Conservation (phyloP, 1,140 invertebrate genomes). For the Macrobrachium rosenbergii region DNA sequence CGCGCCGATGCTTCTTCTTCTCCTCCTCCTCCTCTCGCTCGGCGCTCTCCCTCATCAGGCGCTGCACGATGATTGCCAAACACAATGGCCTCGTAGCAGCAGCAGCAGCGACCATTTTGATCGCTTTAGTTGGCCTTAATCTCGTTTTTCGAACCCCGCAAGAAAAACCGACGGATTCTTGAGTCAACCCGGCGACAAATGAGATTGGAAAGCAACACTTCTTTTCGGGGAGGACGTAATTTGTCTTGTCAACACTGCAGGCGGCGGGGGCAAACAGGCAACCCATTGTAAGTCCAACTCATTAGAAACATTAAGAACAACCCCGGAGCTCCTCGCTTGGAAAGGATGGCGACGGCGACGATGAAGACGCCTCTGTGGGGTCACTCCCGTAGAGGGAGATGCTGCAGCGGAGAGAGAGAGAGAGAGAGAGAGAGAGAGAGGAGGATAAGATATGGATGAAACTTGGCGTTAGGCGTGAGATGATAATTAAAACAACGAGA, state of each 20-base stretch:
- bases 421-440: slow-evolving; percentile 5
- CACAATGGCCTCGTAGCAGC: not conserved
- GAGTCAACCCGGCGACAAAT: slow-evolving; percentile 34
- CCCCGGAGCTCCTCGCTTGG: not conserved
- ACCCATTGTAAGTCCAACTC: slow-evolving; percentile 13
- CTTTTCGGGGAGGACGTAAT: slow-evolving; percentile 12
- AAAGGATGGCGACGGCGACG: not conserved
- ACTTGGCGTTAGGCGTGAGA: not conserved
- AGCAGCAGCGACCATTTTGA: not conserved
- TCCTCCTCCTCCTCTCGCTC: not conserved
- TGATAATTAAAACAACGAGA: not conserved
- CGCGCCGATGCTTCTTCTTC: not conserved
- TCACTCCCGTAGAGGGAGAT: not conserved
- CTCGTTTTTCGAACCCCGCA: slow-evolving; percentile 44
- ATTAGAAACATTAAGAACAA: slow-evolving; percentile 34
- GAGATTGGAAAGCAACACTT: slow-evolving; percentile 38
- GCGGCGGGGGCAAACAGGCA: slow-evolving; percentile 28
- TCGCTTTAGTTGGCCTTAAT: slow-evolving; percentile 20
- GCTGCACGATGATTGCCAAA: not conserved
- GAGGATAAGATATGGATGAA: too few relatives aligned
- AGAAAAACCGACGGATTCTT: slow-evolving; percentile 36
- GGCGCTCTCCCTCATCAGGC: not conserved
- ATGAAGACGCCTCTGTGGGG: too few relatives aligned
- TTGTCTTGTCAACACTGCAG: not conserved
- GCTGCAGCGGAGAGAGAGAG: not conserved